Evolutionary conservation across 2,888 invertebrate species (phyloP), one percentile per base, ranked within the genome.

Genomic region (Gonocerus acuteangulatus): DNA sequence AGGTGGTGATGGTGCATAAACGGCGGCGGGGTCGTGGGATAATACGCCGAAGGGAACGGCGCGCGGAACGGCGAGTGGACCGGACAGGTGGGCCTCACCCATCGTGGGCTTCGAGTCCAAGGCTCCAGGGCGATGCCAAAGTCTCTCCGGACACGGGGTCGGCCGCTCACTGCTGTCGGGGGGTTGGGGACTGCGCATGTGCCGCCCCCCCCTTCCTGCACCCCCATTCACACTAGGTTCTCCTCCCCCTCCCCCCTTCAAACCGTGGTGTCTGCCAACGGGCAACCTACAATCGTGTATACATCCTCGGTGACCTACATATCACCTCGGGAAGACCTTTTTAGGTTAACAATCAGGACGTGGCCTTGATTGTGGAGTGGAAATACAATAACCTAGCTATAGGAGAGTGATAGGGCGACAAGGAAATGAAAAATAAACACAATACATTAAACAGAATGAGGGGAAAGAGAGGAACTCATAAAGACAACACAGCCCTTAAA

Each of bases 21-120:
- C 49, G 65, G 67, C 11, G 67, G 67, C 47, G 61, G 65, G n/a
- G 60, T 58, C 18, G 47, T 47, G 18, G 62, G 61, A 47, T 56
- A 62, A 49, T 62, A 62, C 19, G 65, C 66, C 57, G 65, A 64
- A 48, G 76, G 73, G 23, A 76, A 78, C 64, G 80, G 75, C 72
- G 82, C 85, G 67, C 86, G 77, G 73, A 84, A 86, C 22, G 86
- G 86, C 71, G 85, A 86, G 76, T 86, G 86, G 71, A 86, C 85
- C 48, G 86, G 86, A 71, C 86, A 86, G 71, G 82, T 79, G 72
- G 67, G 68, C 62, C 66, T 62, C 64, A 63, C 65, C 65, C 66
- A 67, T 61, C 66, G 60, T 61, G 64, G 62, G 48, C 52, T 51
- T 61, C 61, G 52, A 36, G 63, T 61, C 67, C 68, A 67, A 63